A percentile compares a stretch with the other conserved stretches of the same genome.
Evolutionary conservation across 2,113 vertebrate genomes (phyloP).

Genomic region (Heterochromis multidens): DNA sequence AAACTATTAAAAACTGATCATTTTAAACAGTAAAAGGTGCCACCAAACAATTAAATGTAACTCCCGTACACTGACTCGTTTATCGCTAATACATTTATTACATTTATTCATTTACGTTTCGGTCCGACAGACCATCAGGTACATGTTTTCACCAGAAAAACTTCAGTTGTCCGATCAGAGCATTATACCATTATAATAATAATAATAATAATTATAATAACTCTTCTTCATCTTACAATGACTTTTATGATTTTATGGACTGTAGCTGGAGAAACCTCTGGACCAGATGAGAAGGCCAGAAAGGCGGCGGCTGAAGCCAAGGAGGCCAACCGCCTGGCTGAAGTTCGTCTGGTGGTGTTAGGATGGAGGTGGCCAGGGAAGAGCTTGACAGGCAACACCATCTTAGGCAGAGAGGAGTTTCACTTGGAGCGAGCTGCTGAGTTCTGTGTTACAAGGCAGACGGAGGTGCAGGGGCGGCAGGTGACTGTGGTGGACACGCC

Average conservation of each 20-base stretch:
- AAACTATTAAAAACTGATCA: background rate
- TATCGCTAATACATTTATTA: background rate
- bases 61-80: background rate
- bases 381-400: constrained; percentile 79
- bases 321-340: constrained; percentile 45
- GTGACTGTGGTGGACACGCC: constrained; percentile 78
- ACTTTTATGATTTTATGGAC: background rate
- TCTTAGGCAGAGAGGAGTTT: constrained; percentile 78
- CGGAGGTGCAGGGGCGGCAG: constrained; percentile 59
- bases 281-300: constrained; percentile 30
- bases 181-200: background rate
- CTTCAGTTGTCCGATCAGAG: background rate
- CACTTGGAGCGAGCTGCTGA: constrained; percentile 75
- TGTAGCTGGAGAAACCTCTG: background rate
- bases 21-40: background rate
- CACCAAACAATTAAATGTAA: background rate
- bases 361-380: constrained; percentile 83
- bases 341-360: constrained; percentile 72
- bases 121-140: background rate
- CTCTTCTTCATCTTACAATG: background rate
- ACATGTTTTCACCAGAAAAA: background rate
- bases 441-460: constrained; percentile 74
- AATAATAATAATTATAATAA: background rate
- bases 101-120: too few species aligned
- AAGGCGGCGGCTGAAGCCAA: constrained; percentile 14